A percentile compares a stretch with the other conserved stretches of the same genome.
These are phyloP conservation scores for Bungarus multicinctus DNA, from an alignment of 2,113 vertebrate species.

Conservation along the genomic window DNA sequence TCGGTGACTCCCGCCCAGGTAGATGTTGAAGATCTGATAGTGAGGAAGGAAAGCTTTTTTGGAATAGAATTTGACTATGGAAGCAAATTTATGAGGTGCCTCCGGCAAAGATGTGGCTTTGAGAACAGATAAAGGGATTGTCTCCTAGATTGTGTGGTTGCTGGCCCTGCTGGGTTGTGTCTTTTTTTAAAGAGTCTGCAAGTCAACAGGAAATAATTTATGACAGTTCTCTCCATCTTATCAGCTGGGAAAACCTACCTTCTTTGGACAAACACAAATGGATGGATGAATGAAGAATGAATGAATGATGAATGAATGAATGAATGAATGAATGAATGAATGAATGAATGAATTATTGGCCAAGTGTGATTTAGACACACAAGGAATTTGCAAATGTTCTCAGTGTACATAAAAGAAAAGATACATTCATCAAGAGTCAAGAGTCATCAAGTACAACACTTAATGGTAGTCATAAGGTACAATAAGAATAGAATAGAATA, in stretches of 20 bases:
- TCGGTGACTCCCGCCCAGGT: not conserved
- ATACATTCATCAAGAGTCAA: too few relatives aligned
- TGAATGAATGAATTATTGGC: too few relatives aligned
- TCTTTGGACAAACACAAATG: not conserved
- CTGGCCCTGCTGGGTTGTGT: not conserved
- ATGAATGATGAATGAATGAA: too few relatives aligned
- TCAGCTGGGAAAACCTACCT: not conserved
- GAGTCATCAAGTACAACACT: too few relatives aligned
- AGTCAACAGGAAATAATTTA: too few relatives aligned
- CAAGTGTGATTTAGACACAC: too few relatives aligned
- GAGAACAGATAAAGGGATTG: not conserved
- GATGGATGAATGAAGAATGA: too few relatives aligned
- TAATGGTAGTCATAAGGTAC: too few relatives aligned
- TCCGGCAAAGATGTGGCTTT: not conserved
- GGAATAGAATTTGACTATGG: not conserved
- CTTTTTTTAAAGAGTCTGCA: not conserved
- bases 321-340: too few relatives aligned
- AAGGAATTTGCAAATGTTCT: too few relatives aligned
- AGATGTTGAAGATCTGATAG: not conserved
- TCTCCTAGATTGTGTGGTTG: not conserved
- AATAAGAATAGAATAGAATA: too few relatives aligned
- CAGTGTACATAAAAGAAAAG: too few relatives aligned
- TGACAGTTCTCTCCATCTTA: not conserved
- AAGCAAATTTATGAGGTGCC: not conserved
- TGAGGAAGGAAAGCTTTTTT: not conserved